phyloP scores from a whole-genome alignment of 2,113 vertebrate species.

The Bos javanicus region DNA sequence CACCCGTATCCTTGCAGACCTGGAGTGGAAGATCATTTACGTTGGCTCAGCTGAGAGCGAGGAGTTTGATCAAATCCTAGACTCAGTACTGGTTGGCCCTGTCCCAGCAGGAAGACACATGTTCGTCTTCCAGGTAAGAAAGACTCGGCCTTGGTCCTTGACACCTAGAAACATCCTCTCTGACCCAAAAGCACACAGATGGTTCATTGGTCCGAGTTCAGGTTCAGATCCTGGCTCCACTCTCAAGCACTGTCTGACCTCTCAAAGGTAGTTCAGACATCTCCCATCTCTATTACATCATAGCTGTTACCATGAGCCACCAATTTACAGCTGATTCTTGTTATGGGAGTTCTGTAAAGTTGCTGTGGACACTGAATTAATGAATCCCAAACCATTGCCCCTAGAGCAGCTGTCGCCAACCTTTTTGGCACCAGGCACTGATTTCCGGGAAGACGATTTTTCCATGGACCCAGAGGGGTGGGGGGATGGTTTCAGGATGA shows the following conservation, averaged over 20 bases:
- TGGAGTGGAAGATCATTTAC: constrained; percentile 96
- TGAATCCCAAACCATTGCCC: not conserved
- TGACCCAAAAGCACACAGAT: not conserved
- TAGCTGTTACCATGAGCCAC: not conserved
- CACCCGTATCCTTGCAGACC: constrained; percentile 77
- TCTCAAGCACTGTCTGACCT: not conserved
- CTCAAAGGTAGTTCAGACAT: not conserved
- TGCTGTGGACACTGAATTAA: not conserved
- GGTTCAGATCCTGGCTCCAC: not conserved
- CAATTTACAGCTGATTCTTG: not conserved
- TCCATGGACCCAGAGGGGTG: not conserved
- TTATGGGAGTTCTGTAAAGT: not conserved
- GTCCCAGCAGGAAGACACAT: constrained; percentile 93
- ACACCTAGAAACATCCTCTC: not conserved
- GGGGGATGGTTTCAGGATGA: too few relatives aligned
- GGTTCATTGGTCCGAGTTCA: not conserved
- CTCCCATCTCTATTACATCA: not conserved
- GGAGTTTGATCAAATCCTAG: constrained; percentile 92
- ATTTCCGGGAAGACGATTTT: not conserved
- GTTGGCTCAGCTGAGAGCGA: constrained; percentile 95
- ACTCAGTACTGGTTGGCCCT: constrained; percentile 92
- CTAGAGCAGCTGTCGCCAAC: not conserved
- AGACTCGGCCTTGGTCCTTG: not conserved
- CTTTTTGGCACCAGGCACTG: not conserved
- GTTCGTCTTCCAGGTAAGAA: constrained; percentile 93